Percentiles rank a stretch among this genome's conserved stretches.
Conservation (phyloP, 2,797 vertebrate genomes). For the Sylvia borin region DNA sequence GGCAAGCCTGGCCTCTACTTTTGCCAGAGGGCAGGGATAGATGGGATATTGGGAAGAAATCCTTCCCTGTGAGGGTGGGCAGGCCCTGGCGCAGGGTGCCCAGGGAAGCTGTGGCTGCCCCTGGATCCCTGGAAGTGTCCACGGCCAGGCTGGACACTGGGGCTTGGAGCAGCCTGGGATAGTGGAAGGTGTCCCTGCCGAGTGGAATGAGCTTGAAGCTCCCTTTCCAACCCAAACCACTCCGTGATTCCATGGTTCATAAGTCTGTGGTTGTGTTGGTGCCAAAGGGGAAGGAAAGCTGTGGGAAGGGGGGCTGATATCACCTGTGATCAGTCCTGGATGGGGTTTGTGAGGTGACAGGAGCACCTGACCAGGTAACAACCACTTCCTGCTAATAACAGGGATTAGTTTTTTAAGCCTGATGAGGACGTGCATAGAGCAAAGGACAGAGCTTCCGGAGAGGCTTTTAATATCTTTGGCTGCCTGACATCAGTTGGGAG, state of each 20-base stretch:
- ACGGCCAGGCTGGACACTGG: accelerated
- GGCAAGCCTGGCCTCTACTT: background rate
- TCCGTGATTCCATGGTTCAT: accelerated
- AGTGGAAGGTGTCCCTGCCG: background rate
- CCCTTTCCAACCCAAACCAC: background rate
- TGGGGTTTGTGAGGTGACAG: background rate
- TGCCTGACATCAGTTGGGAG: background rate
- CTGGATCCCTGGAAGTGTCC: background rate
- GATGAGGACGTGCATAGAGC: background rate
- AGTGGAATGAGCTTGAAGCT: background rate
- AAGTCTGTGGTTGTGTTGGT: background rate
- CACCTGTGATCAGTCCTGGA: background rate
- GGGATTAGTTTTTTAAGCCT: background rate
- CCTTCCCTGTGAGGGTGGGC: accelerated
- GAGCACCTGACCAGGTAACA: background rate
- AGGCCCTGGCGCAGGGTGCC: background rate
- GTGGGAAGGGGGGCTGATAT: background rate
- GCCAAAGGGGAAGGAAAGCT: background rate
- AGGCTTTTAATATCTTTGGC: background rate
- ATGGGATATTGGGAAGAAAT: background rate
- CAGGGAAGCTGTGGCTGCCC: background rate
- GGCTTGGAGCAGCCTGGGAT: accelerated
- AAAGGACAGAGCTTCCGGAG: background rate
- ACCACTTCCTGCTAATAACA: background rate
- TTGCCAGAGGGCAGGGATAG: background rate